phyloP scores from a whole-genome alignment of 2,888 invertebrate genomes.

The Hyalella azteca region DNA sequence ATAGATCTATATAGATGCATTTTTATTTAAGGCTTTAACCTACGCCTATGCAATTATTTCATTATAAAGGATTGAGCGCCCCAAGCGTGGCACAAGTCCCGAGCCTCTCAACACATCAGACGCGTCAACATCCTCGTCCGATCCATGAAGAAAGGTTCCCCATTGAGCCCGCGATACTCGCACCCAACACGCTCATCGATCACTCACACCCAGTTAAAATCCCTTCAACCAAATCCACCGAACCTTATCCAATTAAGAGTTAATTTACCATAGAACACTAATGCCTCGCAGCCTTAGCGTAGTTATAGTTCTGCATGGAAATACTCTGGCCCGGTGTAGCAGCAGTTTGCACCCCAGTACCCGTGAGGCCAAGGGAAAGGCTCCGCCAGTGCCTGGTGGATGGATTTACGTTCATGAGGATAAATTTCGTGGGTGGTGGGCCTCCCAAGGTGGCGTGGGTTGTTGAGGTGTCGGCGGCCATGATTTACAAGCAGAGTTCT shows the following conservation, averaged over 20 bases:
- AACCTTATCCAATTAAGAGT: constrained; percentile 32
- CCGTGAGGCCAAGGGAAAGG: constrained; percentile 1
- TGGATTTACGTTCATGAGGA: constrained; percentile 30
- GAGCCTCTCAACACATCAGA: too few relatives aligned
- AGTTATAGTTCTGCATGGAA: not conserved
- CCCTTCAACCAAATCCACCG: constrained; percentile 25
- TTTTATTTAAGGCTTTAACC: too few relatives aligned
- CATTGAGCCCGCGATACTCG: constrained; percentile 4
- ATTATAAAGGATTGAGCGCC: too few relatives aligned
- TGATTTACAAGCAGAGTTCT: constrained; percentile 15
- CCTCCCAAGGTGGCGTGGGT: constrained; percentile 31
- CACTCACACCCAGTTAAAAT: constrained; percentile 32
- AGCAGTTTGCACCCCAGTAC: not conserved
- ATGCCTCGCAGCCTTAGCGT: not conserved
- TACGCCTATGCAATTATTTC: too few relatives aligned
- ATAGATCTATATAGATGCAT: too few relatives aligned
- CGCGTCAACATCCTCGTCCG: not conserved
- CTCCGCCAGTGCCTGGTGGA: constrained; percentile 22
- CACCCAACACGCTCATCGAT: constrained; percentile 2
- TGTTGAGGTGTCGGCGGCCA: constrained; percentile 25
- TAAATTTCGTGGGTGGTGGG: constrained; percentile 30
- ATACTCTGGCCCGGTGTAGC: not conserved
- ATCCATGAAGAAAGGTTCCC: not conserved
- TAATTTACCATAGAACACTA: constrained; percentile 30
- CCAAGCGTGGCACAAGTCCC: too few relatives aligned